Base-by-base conservation (phyloP, 2,797 vertebrate genomes). In the Alosa sapidissima region DNA sequence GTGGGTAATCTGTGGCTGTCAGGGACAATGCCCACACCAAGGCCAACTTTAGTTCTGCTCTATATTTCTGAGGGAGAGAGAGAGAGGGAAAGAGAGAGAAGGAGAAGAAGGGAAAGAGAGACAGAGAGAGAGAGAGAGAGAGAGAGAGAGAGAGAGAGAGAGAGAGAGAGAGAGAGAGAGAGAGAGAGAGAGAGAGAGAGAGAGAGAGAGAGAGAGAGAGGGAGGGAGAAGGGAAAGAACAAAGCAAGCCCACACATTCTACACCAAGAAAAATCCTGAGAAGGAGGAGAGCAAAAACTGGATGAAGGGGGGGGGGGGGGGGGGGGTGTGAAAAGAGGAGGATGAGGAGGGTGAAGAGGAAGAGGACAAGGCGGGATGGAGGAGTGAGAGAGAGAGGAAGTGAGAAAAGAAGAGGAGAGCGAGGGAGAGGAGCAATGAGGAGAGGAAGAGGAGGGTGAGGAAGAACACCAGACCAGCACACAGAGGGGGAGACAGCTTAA, bases 41-140 rank as follows among this genome's bases (percentile, higher is more conserved):
- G 85, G 49, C 65, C 75, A 58, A 88, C 81, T 86, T 89, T 87
- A 86, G 88, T 88, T 88, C 88, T 75, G 83, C 89, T 91, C 85
- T 86, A 87, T 58, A 85, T 91, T 87, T 55, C 75, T 19, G n/a
- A n/a, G 60, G 5, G 60, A n/a, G n/a, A 91, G 91, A 91, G 33
- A 19, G 33, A 19, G 68, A 84, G 24, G 82, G 51, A 81, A 7
- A 83, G 60, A 4, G 52, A 10, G 81, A 19, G 55, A 68, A 24
- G 36, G 81, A 82, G 11, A 54, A 83, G 11, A 75, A 81, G 16
- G 87, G 82, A 83, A 88, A 28, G 84, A 49, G 62, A 72, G 24
- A 72, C 28, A 72, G 65, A 16, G 65, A 72, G 65, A 72, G 65
- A 72, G 65, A 36, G 28, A 72, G 65, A 72, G 10, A 36, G 28